phyloP scores from a whole-genome alignment of 2,888 invertebrate genomes.

The Acheta domesticus region DNA sequence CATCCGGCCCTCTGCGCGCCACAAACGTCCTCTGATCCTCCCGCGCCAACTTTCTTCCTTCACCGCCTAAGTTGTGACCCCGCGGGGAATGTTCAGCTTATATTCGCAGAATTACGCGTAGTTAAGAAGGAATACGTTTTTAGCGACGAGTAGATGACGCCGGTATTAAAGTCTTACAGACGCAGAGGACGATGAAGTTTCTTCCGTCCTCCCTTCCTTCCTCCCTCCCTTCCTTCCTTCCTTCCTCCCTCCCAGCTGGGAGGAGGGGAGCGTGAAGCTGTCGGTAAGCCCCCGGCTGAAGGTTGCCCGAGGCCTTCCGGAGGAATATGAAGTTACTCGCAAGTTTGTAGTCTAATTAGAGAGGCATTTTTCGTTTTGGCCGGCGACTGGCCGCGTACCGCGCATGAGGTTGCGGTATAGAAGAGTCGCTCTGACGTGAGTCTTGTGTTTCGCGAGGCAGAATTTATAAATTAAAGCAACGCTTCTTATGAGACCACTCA shows the following conservation, averaged over 20 bases:
- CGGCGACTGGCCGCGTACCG: neutral
- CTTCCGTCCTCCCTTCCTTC: neutral
- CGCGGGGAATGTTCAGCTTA: neutral
- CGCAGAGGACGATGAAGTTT: conserved; percentile 1
- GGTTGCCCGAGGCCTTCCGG: neutral
- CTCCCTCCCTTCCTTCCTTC: neutral
- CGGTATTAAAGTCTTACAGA: conserved; percentile 7
- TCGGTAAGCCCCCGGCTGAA: neutral
- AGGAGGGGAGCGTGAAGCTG: neutral
- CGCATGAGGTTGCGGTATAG: too few species aligned
- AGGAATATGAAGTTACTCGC: neutral
- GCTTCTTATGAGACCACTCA: too few species aligned
- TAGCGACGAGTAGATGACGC: conserved; percentile 6
- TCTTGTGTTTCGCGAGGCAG: too few species aligned
- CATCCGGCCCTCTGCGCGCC: neutral
- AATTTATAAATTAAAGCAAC: too few species aligned
- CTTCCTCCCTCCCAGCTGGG: neutral
- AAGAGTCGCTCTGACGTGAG: too few species aligned
- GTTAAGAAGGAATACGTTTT: conserved; percentile 9
- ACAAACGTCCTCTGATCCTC: neutral
- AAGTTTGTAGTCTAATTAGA: neutral
- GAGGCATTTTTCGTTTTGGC: neutral
- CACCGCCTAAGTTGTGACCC: neutral
- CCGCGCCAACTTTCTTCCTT: neutral
- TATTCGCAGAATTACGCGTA: conserved; percentile 18